Evolutionary conservation across 2,888 invertebrate species (phyloP), one percentile per base, ranked within the genome.

Genomic region (Drosophila tripunctata): DNA sequence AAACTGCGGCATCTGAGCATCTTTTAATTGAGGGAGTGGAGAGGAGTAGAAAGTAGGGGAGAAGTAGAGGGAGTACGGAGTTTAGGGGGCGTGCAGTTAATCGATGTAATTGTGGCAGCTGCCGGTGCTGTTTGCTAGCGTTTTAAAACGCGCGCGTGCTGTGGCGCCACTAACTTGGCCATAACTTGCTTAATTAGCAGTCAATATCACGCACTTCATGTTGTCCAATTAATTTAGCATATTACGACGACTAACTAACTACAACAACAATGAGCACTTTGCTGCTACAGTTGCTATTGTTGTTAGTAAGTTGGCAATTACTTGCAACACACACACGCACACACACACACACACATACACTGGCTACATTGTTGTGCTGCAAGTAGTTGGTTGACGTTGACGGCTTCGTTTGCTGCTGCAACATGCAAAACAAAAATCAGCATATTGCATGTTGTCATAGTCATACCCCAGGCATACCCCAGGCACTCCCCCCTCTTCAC

Each of bases 121-220:
- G 67, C 54, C 6, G 27, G 10, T 36, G 40, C 14, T 10, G 22
- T 7, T 50, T 24, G 27, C 27, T 10, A 12, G 60, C 61, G 50
- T 55, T 62, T 62, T 45, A 47, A 72, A 67, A 58, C 60, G 44
- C 58, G 48, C 38, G 72, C 80, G 76, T 83, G 80, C 68, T 61
- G 6, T 41, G 63, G 61, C 58, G 61, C 63, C 52, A 69, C 70
- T 83, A 82, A 83, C 73, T 73, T 65, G 71, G 47, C 78, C 62
- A 66, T 79, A 83, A 79, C 81, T 79, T 74, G 73, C 68, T 81
- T 89, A 88, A 88, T 88, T 89, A 88, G 80, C 89, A 83, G 89
- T 81, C 89, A 88, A 88, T 88, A 89, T 78, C 85, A 89, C 82
- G 84, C 88, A 86, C 84, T 86, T 75, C 84, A 88, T 77, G 80